Conservation (phyloP, 2,888 invertebrate genomes). For the Drosophila subquinaria region DNA sequence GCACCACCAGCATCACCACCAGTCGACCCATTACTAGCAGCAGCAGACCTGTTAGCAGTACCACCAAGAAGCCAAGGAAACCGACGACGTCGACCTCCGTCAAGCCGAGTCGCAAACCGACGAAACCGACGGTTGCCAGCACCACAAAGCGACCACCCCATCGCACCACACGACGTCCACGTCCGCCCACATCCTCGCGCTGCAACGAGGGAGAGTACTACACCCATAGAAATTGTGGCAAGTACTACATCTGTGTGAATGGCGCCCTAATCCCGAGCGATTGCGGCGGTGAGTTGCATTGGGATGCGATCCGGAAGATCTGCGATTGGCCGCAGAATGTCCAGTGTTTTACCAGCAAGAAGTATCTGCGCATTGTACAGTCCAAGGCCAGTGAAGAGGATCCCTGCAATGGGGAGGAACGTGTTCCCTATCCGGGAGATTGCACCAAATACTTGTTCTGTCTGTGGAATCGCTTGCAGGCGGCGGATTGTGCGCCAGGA, state of each 20-base stretch:
- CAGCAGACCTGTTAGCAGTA: constrained; percentile 54
- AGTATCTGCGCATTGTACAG: constrained; percentile 80
- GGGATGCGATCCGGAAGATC: constrained; percentile 88
- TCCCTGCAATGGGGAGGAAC: constrained; percentile 88
- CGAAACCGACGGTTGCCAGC: constrained; percentile 30
- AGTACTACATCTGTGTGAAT: constrained; percentile 92
- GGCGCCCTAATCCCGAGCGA: constrained; percentile 89
- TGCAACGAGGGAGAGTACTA: constrained; percentile 92
- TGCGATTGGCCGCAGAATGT: constrained; percentile 92
- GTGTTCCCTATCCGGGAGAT: constrained; percentile 89
- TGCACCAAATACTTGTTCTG: constrained; percentile 92
- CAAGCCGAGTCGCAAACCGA: constrained; percentile 52
- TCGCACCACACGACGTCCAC: constrained; percentile 54
- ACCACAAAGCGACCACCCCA: constrained; percentile 50
- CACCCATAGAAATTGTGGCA: constrained; percentile 90
- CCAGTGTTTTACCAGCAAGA: constrained; percentile 86
- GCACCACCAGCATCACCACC: constrained; percentile 26
- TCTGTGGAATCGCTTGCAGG: constrained; percentile 91
- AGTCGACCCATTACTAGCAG: constrained; percentile 11
- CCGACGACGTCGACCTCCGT: constrained; percentile 42
- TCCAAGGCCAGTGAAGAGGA: constrained; percentile 85
- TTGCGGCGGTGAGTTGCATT: constrained; percentile 92
- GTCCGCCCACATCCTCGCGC: constrained; percentile 55
- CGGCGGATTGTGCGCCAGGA: constrained; percentile 90
- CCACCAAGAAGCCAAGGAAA: constrained; percentile 50